Conservation (phyloP, 2,888 invertebrate species). For the Ethmia dodecea region DNA sequence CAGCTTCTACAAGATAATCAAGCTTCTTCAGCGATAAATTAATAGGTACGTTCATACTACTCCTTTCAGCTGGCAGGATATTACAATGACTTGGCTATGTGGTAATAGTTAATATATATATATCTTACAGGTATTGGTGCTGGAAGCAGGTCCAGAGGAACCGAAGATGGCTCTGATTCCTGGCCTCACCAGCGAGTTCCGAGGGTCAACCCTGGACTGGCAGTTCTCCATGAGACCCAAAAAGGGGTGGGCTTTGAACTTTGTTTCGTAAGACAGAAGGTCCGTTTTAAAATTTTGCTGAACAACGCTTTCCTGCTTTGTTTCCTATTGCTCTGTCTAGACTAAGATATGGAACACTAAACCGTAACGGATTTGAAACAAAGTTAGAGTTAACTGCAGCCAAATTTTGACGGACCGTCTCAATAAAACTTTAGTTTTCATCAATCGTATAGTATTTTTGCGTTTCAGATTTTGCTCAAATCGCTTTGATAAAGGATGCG, state of each 20-base stretch:
- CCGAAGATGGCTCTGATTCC: conserved; percentile 65
- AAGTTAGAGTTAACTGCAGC: conserved; percentile 4
- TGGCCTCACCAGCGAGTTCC: conserved; percentile 62
- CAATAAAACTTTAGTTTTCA: conserved; percentile 26
- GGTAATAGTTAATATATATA: neutral
- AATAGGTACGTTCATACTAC: too few relatives aligned
- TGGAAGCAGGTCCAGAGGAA: conserved; percentile 63
- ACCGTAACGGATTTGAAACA: neutral
- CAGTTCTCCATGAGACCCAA: conserved; percentile 63
- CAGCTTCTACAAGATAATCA: neutral
- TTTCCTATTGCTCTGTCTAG: too few relatives aligned
- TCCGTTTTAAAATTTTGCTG: conserved; percentile 20
- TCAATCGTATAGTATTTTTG: conserved; percentile 31
- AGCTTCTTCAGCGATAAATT: too few relatives aligned
- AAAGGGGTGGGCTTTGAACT: conserved; percentile 44
- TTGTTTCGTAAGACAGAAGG: conserved; percentile 8
- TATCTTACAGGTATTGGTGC: conserved; percentile 40
- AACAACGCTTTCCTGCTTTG: too few relatives aligned
- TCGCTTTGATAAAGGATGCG: conserved; percentile 48
- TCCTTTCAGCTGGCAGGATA: too few relatives aligned
- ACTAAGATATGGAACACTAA: too few relatives aligned
- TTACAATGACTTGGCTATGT: too few relatives aligned
- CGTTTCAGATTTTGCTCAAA: conserved; percentile 62
- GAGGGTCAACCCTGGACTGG: conserved; percentile 60
- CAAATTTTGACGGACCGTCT: conserved; percentile 20